Conservation (phyloP, 2,797 vertebrate genomes). For the Arnoldichthys spilopterus region DNA sequence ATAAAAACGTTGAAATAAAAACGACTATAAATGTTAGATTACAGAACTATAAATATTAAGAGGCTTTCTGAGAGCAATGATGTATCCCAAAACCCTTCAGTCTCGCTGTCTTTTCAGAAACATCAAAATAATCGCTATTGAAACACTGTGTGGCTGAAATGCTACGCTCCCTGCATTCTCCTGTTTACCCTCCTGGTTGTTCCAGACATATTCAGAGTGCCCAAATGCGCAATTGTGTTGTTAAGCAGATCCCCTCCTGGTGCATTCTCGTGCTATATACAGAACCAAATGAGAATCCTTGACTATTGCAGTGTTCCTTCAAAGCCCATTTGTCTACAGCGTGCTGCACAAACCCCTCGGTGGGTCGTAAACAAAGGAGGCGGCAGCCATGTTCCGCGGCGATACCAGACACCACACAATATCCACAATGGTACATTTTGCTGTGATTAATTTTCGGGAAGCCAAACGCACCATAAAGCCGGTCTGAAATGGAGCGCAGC, state of each 20-base stretch:
- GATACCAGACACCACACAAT: conserved; percentile 41
- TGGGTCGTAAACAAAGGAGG: conserved; percentile 34
- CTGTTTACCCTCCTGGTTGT: background rate
- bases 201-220: conserved; percentile 23
- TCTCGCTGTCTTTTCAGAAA: conserved; percentile 10
- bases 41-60: background rate
- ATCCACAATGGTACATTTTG: conserved; percentile 47
- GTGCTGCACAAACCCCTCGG: conserved; percentile 16
- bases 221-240: conserved; percentile 32
- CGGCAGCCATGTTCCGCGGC: conserved; percentile 30
- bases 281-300: conserved; percentile 21
- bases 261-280: conserved; percentile 28
- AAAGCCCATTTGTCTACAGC: conserved; percentile 6
- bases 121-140: conserved; percentile 13
- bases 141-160: background rate
- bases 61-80: background rate
- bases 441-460: conserved; percentile 46
- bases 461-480: conserved; percentile 35
- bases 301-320: conserved; percentile 21
- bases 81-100: background rate
- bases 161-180: conserved; percentile 10
- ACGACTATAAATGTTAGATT: conserved; percentile 5
- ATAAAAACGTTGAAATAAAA: background rate
- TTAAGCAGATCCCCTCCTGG: conserved; percentile 36
- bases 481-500: conserved; percentile 20